Percentiles rank a stretch among this genome's conserved stretches.
Conservation (phyloP, 92 coral and sea anemone genomes). For the Bergia puertoricense region DNA sequence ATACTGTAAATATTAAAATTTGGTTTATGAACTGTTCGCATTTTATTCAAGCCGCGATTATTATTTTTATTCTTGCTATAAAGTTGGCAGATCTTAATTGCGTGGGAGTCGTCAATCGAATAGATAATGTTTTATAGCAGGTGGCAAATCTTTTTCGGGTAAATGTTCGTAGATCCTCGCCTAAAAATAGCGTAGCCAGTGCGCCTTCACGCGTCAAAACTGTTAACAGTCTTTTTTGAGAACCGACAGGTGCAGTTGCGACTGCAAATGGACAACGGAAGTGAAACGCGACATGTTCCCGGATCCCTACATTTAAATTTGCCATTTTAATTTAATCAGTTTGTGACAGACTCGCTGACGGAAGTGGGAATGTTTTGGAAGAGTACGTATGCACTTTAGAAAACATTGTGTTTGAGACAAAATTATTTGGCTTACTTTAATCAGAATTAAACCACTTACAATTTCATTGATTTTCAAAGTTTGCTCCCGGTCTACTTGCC, state of each 20-base stretch:
- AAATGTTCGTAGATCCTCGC: conserved; percentile 34
- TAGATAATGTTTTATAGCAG: conserved; percentile 36
- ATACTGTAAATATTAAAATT: background rate
- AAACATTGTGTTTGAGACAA: background rate
- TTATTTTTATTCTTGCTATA: conserved; percentile 5
- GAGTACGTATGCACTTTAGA: background rate
- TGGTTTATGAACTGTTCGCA: background rate
- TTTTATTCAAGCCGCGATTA: background rate
- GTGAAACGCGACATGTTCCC: background rate
- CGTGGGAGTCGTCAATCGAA: conserved; percentile 34
- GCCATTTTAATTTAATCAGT: background rate
- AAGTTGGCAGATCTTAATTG: conserved; percentile 24
- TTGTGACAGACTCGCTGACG: background rate
- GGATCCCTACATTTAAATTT: background rate
- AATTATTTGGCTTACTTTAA: background rate
- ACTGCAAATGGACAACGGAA: conserved; percentile 41
- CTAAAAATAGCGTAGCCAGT: conserved; percentile 35
- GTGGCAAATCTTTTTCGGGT: conserved; percentile 42
- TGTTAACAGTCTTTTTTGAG: conserved; percentile 29
- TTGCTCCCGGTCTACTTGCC: too few species aligned
- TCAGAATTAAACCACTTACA: too few species aligned
- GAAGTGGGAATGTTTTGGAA: background rate
- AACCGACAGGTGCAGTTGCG: conserved; percentile 27
- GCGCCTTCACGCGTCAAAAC: conserved; percentile 4
- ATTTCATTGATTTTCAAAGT: too few species aligned